Evolutionary conservation across 2,888 invertebrate species (phyloP), one percentile per base, ranked within the genome.

Genomic region (Pristionchus maxplancki): DNA sequence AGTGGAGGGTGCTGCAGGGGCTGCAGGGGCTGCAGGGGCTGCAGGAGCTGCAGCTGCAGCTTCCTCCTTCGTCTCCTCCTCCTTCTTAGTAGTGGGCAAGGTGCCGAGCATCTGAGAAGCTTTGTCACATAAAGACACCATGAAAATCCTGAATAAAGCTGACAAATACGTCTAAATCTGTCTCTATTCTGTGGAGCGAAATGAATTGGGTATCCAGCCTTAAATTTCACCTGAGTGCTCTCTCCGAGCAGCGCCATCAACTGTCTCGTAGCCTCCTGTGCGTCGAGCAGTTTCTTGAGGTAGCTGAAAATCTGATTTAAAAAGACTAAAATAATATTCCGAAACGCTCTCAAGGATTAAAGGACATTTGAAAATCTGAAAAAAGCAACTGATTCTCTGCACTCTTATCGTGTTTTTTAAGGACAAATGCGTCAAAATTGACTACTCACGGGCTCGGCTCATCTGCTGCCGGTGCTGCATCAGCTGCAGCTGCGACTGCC

Each of bases 181-280:
- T n/a, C n/a, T n/a, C n/a, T n/a, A n/a, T n/a, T n/a, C n/a, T n/a
- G n/a, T n/a, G n/a, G n/a, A n/a, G n/a, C n/a, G n/a, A n/a, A n/a
- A n/a, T n/a, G n/a, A n/a, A n/a, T n/a, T n/a, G n/a, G n/a, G n/a
- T n/a, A n/a, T n/a, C n/a, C n/a, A n/a, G n/a, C n/a, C n/a, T n/a
- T n/a, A n/a, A n/a, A n/a, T n/a, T n/a, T n/a, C n/a, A 40, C 40
- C 64, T 85, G 85, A 9, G 62, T 64, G 64, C 85, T 85, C 64
- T 85, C 85, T 85, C 85, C 85, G 6, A 85, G 44, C 17, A 85
- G 85, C 17, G 50, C 85, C 85, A 85, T 85, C 62, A 85, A 28
- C 58, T 64, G 85, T 28, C 85, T 31, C 5, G 85, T 85, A 1
- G 50, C 53, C 40, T 85, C 85, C 31, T 85, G 85, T 0, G 85